Evolutionary conservation across 2,113 vertebrate genomes (phyloP).

Genomic region (Cnemophilus loriae): DNA sequence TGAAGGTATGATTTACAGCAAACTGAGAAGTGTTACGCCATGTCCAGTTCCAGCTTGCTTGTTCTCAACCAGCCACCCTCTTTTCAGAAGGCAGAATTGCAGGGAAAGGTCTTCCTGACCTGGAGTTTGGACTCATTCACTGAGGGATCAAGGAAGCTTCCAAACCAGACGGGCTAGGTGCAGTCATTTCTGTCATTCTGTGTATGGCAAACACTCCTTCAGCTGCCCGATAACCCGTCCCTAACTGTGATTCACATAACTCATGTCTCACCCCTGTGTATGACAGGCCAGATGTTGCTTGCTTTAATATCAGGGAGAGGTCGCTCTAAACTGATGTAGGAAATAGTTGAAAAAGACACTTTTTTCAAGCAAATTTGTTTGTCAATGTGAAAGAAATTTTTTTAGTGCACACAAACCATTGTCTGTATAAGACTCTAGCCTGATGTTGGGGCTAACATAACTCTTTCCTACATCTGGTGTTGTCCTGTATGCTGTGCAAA

Average conservation of each 20-base stretch:
- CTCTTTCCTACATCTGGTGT: background rate
- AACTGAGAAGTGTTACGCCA: background rate
- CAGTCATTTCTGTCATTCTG: background rate
- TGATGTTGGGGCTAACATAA: background rate
- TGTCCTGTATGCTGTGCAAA: background rate
- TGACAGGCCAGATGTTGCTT: background rate
- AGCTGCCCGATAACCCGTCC: background rate
- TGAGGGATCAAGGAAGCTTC: background rate
- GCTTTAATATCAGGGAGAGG: background rate
- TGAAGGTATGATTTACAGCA: background rate
- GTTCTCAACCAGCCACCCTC: background rate
- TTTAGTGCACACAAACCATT: background rate
- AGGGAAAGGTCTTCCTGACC: background rate
- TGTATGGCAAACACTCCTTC: background rate
- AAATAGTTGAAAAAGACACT: background rate
- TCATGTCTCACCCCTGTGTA: background rate
- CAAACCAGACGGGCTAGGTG: fast-evolving
- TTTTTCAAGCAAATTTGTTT: background rate
- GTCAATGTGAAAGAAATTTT: background rate
- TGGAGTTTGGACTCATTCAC: background rate
- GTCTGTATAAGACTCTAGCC: background rate
- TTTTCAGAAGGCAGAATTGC: background rate
- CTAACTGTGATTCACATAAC: background rate
- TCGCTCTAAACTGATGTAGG: background rate
- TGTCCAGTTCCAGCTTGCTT: fast-evolving